Percentiles rank a stretch among this genome's conserved stretches.
Evolutionary conservation across 2,797 vertebrate species (phyloP).

Genomic region (Hippopotamyrus pictus): DNA sequence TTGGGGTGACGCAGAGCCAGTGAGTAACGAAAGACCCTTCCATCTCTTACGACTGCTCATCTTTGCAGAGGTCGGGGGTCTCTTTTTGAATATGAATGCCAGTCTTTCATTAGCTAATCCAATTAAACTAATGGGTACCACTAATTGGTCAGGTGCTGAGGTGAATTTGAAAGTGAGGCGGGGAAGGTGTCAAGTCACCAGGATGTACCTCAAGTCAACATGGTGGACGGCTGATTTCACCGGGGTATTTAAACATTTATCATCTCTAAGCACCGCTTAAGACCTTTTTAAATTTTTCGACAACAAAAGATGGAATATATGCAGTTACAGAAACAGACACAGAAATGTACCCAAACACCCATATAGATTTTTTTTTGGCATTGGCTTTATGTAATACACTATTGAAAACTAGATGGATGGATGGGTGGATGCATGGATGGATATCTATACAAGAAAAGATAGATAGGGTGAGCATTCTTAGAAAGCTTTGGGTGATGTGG

Average conservation of each 20-base stretch:
- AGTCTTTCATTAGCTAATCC: not conserved
- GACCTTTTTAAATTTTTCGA: not conserved
- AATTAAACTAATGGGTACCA: not conserved
- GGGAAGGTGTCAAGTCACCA: not conserved
- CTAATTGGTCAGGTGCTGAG: conserved; percentile 1
- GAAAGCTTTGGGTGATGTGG: not conserved
- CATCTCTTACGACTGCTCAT: not conserved
- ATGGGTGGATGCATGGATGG: not conserved
- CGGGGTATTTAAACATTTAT: not conserved
- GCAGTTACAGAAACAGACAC: not conserved
- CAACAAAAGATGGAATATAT: not conserved
- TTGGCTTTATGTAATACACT: not conserved
- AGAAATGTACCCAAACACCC: not conserved
- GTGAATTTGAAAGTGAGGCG: conserved; percentile 9
- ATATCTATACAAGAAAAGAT: not conserved
- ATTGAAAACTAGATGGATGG: not conserved
- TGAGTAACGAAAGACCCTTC: not conserved
- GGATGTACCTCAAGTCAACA: not conserved
- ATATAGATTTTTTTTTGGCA: not conserved
- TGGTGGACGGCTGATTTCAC: not conserved
- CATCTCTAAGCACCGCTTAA: not conserved
- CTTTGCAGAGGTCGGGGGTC: not conserved
- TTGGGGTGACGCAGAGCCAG: not conserved
- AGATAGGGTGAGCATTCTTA: not conserved
- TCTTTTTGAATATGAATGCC: not conserved